Evolutionary conservation across 23 tunicate genomes (phyloP).

Genomic region (Ciona savignyi): DNA sequence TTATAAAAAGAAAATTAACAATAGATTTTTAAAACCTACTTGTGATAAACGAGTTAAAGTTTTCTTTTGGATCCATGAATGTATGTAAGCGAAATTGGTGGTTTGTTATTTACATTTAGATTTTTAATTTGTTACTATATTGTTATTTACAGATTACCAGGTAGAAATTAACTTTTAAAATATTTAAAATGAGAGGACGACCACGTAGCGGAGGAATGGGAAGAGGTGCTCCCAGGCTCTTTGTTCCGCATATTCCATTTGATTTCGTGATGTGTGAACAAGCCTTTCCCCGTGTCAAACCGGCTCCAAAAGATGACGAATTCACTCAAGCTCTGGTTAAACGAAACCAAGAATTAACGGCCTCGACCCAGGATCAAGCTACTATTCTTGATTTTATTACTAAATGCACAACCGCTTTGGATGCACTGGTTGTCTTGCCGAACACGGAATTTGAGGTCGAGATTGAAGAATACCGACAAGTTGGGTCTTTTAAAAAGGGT

Average conservation of each 20-base stretch:
- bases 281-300: constrained; percentile 83
- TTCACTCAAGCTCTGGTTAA: constrained; percentile 79
- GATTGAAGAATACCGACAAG: constrained; percentile 84
- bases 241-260: constrained; percentile 95
- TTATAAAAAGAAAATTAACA: too few species aligned
- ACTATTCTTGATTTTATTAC: constrained; percentile 49
- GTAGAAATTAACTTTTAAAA: too few species aligned
- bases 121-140: too few species aligned
- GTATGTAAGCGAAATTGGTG: too few species aligned
- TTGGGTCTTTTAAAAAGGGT: constrained; percentile 92
- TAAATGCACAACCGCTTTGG: constrained; percentile 64
- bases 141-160: too few species aligned
- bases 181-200: too few species aligned
- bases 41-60: too few species aligned
- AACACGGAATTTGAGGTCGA: constrained; percentile 43
- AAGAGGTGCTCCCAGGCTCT: constrained; percentile 55
- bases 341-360: constrained; percentile 68
- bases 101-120: too few species aligned
- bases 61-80: too few species aligned
- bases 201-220: constrained; percentile 47
- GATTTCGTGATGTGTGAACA: constrained; percentile 83
- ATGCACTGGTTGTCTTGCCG: constrained; percentile 50
- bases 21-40: too few species aligned
- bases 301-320: constrained; percentile 67
- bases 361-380: constrained; percentile 62